Evolutionary conservation across 2,888 invertebrate species (phyloP).

Genomic region (Geotrupes spiniger): DNA sequence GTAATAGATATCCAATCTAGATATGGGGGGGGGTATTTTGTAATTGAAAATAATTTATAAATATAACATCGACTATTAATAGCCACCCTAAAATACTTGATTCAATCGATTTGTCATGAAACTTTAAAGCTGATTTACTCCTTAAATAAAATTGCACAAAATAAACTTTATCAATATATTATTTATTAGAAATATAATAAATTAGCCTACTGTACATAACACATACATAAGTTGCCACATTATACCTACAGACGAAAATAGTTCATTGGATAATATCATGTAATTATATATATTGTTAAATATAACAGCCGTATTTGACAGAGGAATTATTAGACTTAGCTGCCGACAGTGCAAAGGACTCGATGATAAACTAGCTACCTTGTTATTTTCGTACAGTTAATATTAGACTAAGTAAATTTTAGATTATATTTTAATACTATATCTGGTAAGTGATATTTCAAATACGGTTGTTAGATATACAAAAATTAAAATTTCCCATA

Average conservation of each 20-base stretch:
- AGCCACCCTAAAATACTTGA: no score
- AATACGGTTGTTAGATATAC: conserved; percentile 2
- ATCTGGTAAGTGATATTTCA: not conserved
- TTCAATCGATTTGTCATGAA: no score
- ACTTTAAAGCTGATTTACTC: no score
- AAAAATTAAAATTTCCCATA: not conserved
- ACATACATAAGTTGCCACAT: conserved; percentile 20
- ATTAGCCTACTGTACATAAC: conserved; percentile 15
- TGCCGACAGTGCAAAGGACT: conserved; percentile 1
- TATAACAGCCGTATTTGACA: conserved; percentile 2
- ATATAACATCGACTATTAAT: no score
- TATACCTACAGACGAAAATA: conserved; percentile 7
- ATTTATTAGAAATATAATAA: conserved; percentile 18
- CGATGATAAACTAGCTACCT: conserved; percentile 1
- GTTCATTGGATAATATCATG: conserved; percentile 24
- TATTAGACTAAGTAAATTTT: not conserved
- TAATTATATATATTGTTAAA: conserved; percentile 8
- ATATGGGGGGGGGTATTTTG: no score
- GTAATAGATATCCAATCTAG: no score
- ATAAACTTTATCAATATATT: conserved; percentile 17
- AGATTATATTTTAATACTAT: not conserved
- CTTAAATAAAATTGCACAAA: conserved; percentile 21
- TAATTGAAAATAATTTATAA: no score
- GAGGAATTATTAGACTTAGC: conserved; percentile 6
- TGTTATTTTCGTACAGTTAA: not conserved